A percentile compares a stretch with the other conserved stretches of the same genome.
Conservation (phyloP, 1,140 invertebrate species). For the Drosophila novamexicana region DNA sequence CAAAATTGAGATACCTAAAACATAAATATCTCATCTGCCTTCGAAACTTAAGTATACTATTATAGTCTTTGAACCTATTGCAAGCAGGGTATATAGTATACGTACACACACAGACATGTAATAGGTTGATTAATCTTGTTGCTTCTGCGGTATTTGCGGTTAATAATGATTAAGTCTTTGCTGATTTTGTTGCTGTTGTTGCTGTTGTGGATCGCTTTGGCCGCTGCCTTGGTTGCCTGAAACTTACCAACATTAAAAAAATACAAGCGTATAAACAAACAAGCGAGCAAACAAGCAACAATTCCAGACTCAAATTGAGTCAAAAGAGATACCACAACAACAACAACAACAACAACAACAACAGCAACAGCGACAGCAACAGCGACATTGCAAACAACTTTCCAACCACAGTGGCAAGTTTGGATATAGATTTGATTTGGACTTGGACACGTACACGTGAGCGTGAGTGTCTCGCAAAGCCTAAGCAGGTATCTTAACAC, state of each 20-base stretch:
- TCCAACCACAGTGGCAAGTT: conserved; percentile 61
- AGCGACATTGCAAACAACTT: conserved; percentile 68
- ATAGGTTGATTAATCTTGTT: conserved; percentile 51
- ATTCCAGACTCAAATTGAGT: conserved; percentile 71
- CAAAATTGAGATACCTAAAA: no score
- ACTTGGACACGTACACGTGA: conserved; percentile 65
- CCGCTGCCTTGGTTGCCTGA: conserved; percentile 47
- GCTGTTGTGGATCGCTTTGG: conserved; percentile 47
- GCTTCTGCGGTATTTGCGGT: conserved; percentile 28
- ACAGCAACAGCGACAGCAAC: conserved; percentile 1
- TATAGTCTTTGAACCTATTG: neutral
- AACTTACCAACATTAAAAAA: conserved; percentile 60
- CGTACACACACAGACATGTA: conserved; percentile 3
- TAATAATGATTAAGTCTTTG: conserved; percentile 52
- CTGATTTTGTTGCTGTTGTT: conserved; percentile 22
- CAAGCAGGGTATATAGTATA: neutral
- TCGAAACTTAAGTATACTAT: neutral
- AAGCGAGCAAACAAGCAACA: conserved; percentile 42
- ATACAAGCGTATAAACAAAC: conserved; percentile 70
- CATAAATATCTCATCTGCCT: neutral
- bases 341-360: conserved; percentile 48
- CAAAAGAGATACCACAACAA: conserved; percentile 71
- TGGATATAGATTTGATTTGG: conserved; percentile 65
- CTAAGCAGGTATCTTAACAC: conserved; percentile 8
- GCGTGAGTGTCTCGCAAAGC: conserved; percentile 46